Evolutionary conservation across 2,797 vertebrate genomes (phyloP).

Genomic region (Sebastes cheni): DNA sequence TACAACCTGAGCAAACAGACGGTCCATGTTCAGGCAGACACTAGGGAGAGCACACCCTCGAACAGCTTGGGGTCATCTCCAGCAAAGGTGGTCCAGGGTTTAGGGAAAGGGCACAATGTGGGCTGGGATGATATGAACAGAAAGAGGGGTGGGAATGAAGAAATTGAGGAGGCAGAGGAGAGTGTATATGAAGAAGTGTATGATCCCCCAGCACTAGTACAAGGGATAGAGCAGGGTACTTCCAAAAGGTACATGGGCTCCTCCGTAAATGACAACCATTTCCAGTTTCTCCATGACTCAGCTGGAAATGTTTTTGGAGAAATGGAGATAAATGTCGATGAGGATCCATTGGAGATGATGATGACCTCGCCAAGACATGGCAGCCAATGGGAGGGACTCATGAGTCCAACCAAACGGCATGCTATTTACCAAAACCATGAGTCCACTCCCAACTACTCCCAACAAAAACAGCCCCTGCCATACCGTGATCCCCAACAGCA

Average conservation of each 20-base stretch:
- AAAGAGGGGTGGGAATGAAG: conserved; percentile 16
- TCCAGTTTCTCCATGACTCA: conserved; percentile 70
- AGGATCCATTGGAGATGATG: conserved; percentile 77
- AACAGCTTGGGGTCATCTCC: conserved; percentile 60
- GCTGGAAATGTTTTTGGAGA: conserved; percentile 83
- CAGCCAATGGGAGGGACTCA: conserved; percentile 42
- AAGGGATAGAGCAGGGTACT: conserved; percentile 36
- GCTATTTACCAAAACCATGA: conserved; percentile 75
- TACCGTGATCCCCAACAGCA: conserved; percentile 36
- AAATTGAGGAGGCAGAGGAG: conserved; percentile 58
- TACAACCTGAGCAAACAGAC: conserved; percentile 69
- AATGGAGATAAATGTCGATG: conserved; percentile 86
- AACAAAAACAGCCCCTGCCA: conserved; percentile 42
- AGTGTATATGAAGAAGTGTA: conserved; percentile 74
- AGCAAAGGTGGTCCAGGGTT: conserved; percentile 49
- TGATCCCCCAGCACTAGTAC: conserved; percentile 44
- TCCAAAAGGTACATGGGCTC: conserved; percentile 39
- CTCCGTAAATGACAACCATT: conserved; percentile 56
- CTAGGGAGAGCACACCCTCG: conserved; percentile 27
- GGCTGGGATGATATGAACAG: conserved; percentile 29
- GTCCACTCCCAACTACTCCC: conserved; percentile 34
- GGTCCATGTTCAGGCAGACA: conserved; percentile 48
- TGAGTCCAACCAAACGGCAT: conserved; percentile 66
- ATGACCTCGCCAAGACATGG: conserved; percentile 39
- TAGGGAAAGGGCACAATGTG: conserved; percentile 12